Conservation (phyloP, 2,888 invertebrate species). For the Netelia melanura region DNA sequence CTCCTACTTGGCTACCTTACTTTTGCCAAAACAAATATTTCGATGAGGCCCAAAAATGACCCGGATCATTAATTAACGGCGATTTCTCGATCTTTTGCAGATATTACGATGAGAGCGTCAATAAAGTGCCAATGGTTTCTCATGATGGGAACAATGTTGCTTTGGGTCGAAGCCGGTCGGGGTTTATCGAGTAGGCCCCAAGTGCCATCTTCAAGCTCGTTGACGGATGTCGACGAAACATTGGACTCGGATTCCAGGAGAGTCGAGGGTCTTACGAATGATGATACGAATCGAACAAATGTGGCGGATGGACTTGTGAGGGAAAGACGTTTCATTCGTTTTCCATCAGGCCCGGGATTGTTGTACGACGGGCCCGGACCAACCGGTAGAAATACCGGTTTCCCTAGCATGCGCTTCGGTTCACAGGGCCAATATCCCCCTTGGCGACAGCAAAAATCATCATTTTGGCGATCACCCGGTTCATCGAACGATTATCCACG, state of each 20-base stretch:
- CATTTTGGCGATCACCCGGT: conserved; percentile 78
- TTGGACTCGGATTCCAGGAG: background rate
- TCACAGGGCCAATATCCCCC: conserved; percentile 71
- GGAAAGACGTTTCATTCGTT: conserved; percentile 78
- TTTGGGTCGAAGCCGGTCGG: conserved; percentile 58
- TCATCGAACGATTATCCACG: conserved; percentile 71
- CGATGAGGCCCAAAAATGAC: conserved; percentile 11
- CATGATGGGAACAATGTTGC: conserved; percentile 75
- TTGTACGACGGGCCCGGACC: conserved; percentile 73
- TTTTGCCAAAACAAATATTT: background rate
- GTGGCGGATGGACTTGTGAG: conserved; percentile 63
- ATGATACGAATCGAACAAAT: conserved; percentile 58
- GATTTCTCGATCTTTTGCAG: conserved; percentile 52
- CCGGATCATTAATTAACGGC: background rate
- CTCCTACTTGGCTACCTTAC: conserved; percentile 12
- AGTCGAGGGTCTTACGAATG: conserved; percentile 4
- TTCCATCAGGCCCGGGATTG: conserved; percentile 77
- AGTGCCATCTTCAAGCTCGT: conserved; percentile 50
- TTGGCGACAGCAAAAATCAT: conserved; percentile 82
- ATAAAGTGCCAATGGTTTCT: conserved; percentile 78
- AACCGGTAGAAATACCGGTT: conserved; percentile 69
- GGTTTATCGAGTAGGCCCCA: conserved; percentile 55
- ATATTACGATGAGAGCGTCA: conserved; percentile 79
- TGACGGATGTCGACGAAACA: conserved; percentile 52
- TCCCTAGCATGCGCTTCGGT: conserved; percentile 73